Evolutionary conservation across 2,113 vertebrate genomes (phyloP).

Genomic region (Porphyrio hochstetteri): DNA sequence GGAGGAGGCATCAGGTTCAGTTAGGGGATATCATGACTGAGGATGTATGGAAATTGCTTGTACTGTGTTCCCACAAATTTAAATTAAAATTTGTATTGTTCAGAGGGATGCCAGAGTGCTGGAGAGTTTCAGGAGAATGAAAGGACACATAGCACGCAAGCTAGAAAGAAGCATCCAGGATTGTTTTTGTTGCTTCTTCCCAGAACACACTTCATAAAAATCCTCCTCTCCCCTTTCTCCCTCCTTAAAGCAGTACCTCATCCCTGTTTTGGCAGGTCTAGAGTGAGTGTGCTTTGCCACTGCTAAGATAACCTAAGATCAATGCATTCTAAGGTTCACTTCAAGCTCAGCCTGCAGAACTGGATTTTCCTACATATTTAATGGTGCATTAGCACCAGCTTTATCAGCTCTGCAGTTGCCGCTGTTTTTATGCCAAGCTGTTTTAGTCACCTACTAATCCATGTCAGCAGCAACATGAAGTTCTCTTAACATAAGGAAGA

Average conservation of each 20-base stretch:
- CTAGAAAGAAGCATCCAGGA: not conserved
- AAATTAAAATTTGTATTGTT: not conserved
- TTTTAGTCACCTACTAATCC: conserved; percentile 30
- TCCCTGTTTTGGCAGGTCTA: not conserved
- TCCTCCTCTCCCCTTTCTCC: not conserved
- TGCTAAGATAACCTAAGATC: not conserved
- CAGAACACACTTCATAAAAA: not conserved
- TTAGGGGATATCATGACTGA: not conserved
- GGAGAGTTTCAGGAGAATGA: not conserved
- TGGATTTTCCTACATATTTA: conserved; percentile 8
- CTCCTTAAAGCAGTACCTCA: not conserved
- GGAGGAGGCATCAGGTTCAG: not conserved
- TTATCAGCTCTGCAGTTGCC: not conserved
- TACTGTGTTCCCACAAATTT: not conserved
- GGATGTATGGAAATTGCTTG: not conserved
- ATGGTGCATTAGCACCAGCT: not conserved
- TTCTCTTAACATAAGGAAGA: not conserved
- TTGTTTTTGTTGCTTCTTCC: not conserved
- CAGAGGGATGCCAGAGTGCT: not conserved
- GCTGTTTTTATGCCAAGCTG: not conserved
- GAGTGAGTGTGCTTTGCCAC: not conserved
- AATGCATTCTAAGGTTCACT: not conserved
- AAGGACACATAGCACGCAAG: not conserved
- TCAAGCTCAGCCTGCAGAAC: not conserved
- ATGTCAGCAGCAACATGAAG: not conserved